Percentiles rank a stretch among this genome's conserved stretches.
phyloP scores from a whole-genome alignment of 2,797 vertebrate genomes.

The Mormyrops attenuatus region DNA sequence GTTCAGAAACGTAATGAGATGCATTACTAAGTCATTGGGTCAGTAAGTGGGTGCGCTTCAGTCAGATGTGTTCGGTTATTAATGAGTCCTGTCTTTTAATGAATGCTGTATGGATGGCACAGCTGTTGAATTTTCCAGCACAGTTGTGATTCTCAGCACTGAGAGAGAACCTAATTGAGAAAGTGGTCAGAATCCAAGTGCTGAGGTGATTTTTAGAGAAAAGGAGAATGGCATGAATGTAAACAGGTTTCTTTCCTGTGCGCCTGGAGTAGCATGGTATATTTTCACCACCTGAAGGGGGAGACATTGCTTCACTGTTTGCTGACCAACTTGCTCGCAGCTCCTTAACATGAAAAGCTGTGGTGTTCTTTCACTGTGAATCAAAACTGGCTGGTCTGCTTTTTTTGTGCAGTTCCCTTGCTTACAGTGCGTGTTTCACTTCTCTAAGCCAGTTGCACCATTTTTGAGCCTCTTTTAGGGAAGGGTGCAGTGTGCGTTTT shows the following conservation, averaged over 20 bases:
- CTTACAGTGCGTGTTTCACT: slow-evolving; percentile 13
- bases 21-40: background rate
- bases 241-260: background rate
- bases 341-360: background rate
- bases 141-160: background rate
- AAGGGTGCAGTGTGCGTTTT: background rate
- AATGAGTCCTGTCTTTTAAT: background rate
- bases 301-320: slow-evolving; percentile 45
- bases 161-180: background rate
- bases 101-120: background rate
- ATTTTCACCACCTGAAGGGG: slow-evolving; percentile 47
- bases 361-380: background rate
- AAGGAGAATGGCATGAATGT: background rate
- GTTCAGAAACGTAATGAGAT: background rate
- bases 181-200: background rate
- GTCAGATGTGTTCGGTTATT: background rate
- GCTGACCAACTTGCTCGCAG: background rate
- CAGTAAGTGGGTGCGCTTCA: background rate
- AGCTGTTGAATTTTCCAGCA: background rate
- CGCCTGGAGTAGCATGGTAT: background rate
- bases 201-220: background rate
- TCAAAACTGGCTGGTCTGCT: background rate
- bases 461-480: background rate
- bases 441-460: background rate
- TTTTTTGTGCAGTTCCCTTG: background rate